Evolutionary conservation across 2,888 invertebrate genomes (phyloP).

Genomic region (Rhopalosiphum nymphaeae): DNA sequence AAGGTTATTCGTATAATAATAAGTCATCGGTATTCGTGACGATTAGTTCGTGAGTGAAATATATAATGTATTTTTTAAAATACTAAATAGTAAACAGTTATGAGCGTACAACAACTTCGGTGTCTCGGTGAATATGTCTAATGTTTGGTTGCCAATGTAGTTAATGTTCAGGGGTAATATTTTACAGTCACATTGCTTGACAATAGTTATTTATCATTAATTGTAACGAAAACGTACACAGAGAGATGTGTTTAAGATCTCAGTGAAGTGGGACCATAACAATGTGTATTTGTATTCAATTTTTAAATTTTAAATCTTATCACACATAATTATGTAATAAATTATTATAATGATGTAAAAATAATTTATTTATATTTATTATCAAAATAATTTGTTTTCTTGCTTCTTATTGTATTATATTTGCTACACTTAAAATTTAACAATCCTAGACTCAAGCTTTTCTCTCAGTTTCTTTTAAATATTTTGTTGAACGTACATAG

Average conservation of each 20-base stretch:
- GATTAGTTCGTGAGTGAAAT: neutral
- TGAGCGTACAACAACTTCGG: neutral
- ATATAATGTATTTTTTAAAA: neutral
- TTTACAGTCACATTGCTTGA: neutral
- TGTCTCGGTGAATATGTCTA: neutral
- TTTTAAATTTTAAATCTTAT: neutral
- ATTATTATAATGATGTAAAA: neutral
- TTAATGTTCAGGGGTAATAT: neutral
- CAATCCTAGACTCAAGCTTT: neutral
- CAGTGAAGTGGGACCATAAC: neutral
- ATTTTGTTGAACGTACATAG: neutral
- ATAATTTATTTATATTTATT: neutral
- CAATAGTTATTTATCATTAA: neutral
- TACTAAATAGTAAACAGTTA: neutral
- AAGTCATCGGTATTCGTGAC: neutral
- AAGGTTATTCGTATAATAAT: neutral
- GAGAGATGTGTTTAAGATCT: neutral
- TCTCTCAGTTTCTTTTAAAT: neutral
- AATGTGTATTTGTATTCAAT: neutral
- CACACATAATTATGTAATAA: neutral
- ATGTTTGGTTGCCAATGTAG: constrained; percentile 1
- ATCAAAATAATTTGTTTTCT: neutral
- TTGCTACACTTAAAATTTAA: neutral
- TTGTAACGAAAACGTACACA: neutral
- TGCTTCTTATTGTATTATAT: neutral